Percentiles rank a stretch among this genome's conserved stretches.
phyloP scores from a whole-genome alignment of 2,888 invertebrate genomes.

The Harmothoe impar region DNA sequence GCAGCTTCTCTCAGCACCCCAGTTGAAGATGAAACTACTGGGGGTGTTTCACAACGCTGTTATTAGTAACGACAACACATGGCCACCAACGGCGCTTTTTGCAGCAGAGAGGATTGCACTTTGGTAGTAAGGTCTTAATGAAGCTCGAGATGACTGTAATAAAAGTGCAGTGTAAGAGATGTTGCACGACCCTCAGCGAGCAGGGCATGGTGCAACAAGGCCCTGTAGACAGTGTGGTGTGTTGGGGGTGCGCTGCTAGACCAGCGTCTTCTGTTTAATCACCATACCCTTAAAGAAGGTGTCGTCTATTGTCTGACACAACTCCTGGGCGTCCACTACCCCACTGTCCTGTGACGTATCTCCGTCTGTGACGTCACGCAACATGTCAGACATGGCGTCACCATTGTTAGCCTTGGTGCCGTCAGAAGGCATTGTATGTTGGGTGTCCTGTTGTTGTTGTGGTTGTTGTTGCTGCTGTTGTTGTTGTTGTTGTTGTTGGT shows the following conservation, averaged over 20 bases:
- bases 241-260: neutral
- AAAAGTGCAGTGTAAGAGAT: no score
- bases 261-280: slow-evolving; percentile 51
- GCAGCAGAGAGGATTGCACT: no score
- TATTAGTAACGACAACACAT: no score
- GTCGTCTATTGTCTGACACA: slow-evolving; percentile 54
- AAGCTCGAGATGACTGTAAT: no score
- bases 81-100: no score
- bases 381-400: neutral
- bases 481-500: neutral
- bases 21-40: no score
- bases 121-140: no score
- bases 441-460: neutral
- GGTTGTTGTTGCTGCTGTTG: neutral
- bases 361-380: slow-evolving; percentile 54
- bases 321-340: slow-evolving; percentile 47
- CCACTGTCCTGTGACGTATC: slow-evolving; percentile 59
- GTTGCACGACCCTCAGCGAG: no score
- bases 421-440: neutral
- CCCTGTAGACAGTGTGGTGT: no score
- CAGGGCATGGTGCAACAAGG: neutral
- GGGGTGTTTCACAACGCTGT: no score
- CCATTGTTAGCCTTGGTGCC: neutral
- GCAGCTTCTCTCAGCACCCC: no score
- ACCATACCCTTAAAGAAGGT: slow-evolving; percentile 58